Evolutionary conservation across 2,113 vertebrate genomes (phyloP), one percentile per base, ranked within the genome.

Genomic region (Anoplopoma fimbria): DNA sequence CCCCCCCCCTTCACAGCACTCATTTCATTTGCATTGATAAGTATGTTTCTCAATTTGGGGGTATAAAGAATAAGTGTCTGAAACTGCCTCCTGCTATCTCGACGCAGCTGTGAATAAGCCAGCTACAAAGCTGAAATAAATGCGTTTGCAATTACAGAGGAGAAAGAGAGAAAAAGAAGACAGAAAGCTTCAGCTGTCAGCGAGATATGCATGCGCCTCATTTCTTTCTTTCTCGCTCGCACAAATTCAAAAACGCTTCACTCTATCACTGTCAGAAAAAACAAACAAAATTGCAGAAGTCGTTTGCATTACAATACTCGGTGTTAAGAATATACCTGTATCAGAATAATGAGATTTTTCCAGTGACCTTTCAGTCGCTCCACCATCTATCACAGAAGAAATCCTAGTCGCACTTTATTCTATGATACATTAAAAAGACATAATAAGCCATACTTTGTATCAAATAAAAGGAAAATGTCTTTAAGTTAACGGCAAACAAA

Each of bases 1-100:
- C 38, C n/a, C 34, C 38, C 14, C 61, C 14, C 23, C 51, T 67
- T 38, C 78, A 25, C 72, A 23, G 58, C 68, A 75, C 81, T 90
- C 89, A 87, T 89, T 92, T 87, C 76, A 87, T 89, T 85, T 89
- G 84, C 89, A 87, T 83, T 92, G 91, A 93, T 92, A 91, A 92
- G 86, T 88, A 82, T 82, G 91, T 92, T 92, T 92, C 89, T 92
- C 90, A 92, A 87, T 93, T 90, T 92, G 64, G 78, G 49, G 49
- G 69, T 88, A 83, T 88, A 89, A 88, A 92, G 82, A 83, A 67
- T 82, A 86, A 90, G 86, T 88, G 90, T 90, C 87, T 87, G 81
- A 93, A 89, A 90, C 82, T 88, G 87, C 87, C 85, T 85, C 68
- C 67, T 79, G 75, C 82, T 89, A 92, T 92, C 87, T 92, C 78